These are phyloP conservation scores for Siphamia tubifer DNA, from an alignment of 2,113 vertebrate genomes.

Conservation along the genomic window DNA sequence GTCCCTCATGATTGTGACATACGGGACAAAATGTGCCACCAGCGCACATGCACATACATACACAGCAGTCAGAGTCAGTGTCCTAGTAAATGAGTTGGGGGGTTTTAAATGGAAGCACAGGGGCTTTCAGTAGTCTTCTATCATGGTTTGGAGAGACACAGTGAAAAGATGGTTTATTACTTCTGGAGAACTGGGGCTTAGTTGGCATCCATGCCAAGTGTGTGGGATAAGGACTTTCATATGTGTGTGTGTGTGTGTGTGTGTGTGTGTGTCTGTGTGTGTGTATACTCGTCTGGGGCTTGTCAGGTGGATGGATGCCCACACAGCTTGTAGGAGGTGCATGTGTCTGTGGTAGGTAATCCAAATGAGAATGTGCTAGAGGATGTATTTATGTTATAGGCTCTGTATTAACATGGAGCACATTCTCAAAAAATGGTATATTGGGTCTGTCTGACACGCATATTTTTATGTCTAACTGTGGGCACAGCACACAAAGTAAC, in stretches of 20 bases:
- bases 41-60: conserved; percentile 3
- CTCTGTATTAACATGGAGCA: too few relatives aligned
- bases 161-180: conserved; percentile 73
- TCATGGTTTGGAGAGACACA: conserved; percentile 51
- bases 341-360: not conserved
- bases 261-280: too few relatives aligned
- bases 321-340: not conserved
- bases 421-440: too few relatives aligned
- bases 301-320: conserved; percentile 48
- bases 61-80: conserved; percentile 29
- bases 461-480: too few relatives aligned
- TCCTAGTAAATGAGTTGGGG: conserved; percentile 57
- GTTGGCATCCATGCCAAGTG: conserved; percentile 56
- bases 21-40: conserved; percentile 12
- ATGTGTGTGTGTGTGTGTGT: conserved; percentile 11
- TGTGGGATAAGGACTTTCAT: conserved; percentile 32
- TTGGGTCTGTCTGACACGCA: too few relatives aligned
- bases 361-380: conserved; percentile 1
- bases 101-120: conserved; percentile 47
- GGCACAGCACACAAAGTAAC: too few relatives aligned
- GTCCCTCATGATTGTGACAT: not conserved
- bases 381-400: too few relatives aligned
- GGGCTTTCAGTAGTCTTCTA: conserved; percentile 45
- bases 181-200: conserved; percentile 68
- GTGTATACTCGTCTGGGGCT: not conserved